These are phyloP conservation scores for Mesorhabditis spiculigera DNA, from an alignment of 2,888 invertebrate species.

Conservation along the genomic window DNA sequence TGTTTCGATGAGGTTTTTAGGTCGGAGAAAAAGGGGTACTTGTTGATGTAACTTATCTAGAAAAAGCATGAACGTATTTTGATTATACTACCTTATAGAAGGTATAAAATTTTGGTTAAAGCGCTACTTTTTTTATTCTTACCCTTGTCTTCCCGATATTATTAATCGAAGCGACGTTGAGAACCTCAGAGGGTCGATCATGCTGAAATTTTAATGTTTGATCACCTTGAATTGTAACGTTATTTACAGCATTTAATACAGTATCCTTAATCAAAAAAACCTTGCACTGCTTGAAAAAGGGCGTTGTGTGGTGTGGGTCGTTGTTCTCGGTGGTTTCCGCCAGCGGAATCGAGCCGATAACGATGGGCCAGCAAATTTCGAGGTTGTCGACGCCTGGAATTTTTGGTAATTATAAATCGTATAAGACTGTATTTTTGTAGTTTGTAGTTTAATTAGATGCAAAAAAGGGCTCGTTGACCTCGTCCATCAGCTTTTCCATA, in stretches of 20 bases:
- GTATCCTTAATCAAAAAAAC: not conserved
- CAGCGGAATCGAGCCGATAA: conserved; percentile 40
- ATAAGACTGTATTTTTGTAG: no score
- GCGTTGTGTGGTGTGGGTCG: not conserved
- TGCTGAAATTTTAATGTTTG: not conserved
- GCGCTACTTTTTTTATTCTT: no score
- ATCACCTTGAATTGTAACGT: no score
- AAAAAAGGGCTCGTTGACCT: no score
- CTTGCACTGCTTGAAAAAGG: conserved; percentile 1
- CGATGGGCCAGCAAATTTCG: conserved; percentile 42
- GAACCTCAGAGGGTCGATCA: not conserved
- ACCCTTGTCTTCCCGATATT: conserved; percentile 1
- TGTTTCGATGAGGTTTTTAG: conserved; percentile 49
- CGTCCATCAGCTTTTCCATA: no score
- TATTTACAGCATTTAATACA: no score
- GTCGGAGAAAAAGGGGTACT: conserved; percentile 46
- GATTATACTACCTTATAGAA: no score
- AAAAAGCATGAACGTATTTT: not conserved
- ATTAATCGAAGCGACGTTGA: not conserved
- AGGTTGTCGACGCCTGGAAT: conserved; percentile 44
- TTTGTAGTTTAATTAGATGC: no score
- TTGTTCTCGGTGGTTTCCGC: conserved; percentile 11
- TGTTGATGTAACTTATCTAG: conserved; percentile 26
- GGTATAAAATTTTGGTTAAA: no score
- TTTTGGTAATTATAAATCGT: not conserved